phyloP scores from a whole-genome alignment of 2,888 invertebrate species.

The Himalopsyche anomala region DNA sequence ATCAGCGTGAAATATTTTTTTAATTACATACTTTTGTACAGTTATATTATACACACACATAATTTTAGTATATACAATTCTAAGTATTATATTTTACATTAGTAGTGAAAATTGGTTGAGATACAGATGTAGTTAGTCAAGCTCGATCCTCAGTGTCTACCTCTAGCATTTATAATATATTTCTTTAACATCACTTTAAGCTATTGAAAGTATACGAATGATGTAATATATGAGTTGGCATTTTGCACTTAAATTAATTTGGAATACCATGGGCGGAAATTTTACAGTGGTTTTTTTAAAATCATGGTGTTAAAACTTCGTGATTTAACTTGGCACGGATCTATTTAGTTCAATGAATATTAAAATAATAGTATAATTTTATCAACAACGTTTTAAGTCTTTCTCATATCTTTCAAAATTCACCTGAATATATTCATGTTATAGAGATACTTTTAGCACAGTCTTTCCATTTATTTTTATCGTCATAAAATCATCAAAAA shows the following conservation, averaged over 20 bases:
- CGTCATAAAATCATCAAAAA: neutral
- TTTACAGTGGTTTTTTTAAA: neutral
- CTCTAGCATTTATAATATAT: slow-evolving; percentile 10
- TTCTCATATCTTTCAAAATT: neutral
- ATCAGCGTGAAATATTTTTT: no score
- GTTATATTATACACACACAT: no score
- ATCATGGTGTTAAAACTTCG: neutral
- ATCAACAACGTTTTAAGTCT: neutral
- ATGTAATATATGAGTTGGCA: neutral
- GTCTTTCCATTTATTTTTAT: slow-evolving; percentile 20
- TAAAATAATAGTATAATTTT: neutral
- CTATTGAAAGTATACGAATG: neutral
- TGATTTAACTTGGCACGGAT: slow-evolving; percentile 26
- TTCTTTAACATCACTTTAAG: neutral
- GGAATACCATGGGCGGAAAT: slow-evolving; percentile 17
- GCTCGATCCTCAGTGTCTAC: slow-evolving; percentile 42
- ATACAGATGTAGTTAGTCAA: slow-evolving; percentile 42
- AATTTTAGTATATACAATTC: no score
- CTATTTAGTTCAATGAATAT: neutral
- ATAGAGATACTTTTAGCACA: neutral
- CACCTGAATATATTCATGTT: neutral
- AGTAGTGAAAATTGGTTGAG: slow-evolving; percentile 36
- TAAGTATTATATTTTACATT: no score
- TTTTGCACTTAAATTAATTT: slow-evolving; percentile 6
- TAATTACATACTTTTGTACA: no score